Conservation (phyloP, 2,888 invertebrate genomes). For the Siphlonurus alternatus region DNA sequence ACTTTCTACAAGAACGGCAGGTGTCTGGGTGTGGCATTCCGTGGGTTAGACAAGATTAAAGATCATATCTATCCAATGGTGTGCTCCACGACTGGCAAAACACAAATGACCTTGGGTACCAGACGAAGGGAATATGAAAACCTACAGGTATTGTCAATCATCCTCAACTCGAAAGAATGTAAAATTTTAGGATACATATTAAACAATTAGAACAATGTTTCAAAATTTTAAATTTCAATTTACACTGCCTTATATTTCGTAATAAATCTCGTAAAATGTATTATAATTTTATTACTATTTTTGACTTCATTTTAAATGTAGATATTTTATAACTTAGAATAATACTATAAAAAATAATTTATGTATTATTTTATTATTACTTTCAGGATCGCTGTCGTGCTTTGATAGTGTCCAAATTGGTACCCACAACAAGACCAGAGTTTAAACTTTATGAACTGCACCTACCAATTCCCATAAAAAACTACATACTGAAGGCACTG, state of each 20-base stretch:
- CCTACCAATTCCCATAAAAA: slow-evolving; percentile 38
- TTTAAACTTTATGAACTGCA: slow-evolving; percentile 35
- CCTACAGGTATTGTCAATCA: slow-evolving; percentile 45
- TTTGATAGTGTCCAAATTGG: slow-evolving; percentile 31
- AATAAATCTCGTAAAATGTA: too few relatives aligned
- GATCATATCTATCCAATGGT: slow-evolving; percentile 49
- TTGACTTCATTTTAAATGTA: too few relatives aligned
- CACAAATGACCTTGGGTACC: slow-evolving; percentile 46
- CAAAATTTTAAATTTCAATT: too few relatives aligned
- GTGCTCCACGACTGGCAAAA: slow-evolving; percentile 56
- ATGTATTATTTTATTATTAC: too few relatives aligned
- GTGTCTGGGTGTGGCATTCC: slow-evolving; percentile 51
- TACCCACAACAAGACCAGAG: neutral
- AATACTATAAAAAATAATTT: too few relatives aligned
- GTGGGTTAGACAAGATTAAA: slow-evolving; percentile 40
- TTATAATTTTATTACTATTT: too few relatives aligned
- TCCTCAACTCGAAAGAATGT: too few relatives aligned
- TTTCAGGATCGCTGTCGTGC: slow-evolving; percentile 37
- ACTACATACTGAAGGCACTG: slow-evolving; percentile 37
- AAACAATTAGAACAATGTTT: too few relatives aligned
- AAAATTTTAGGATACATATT: too few relatives aligned
- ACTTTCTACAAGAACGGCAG: slow-evolving; percentile 53
- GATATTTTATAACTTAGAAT: too few relatives aligned
- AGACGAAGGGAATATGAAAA: slow-evolving; percentile 44
- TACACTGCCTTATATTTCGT: too few relatives aligned